Evolutionary conservation across 2,113 vertebrate species (phyloP), one percentile per base, ranked within the genome.

Genomic region (Chlorodrepanis virens): DNA sequence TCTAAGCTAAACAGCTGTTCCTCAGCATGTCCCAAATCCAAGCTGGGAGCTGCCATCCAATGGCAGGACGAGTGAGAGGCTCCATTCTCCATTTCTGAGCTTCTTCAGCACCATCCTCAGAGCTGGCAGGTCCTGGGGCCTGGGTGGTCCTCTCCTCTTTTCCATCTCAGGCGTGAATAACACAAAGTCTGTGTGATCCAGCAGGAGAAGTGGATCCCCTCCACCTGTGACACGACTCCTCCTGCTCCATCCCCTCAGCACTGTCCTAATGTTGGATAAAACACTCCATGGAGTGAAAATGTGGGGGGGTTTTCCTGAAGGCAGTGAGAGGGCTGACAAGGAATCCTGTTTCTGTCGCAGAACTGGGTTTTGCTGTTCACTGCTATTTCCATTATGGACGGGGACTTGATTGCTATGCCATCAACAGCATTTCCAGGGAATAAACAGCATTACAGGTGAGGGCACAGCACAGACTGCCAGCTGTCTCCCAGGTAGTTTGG

Each of bases 21-120:
- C 22, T 77, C 39, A 80, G 28, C 5, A 0, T 3, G 20, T 6
- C 2, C 1, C 22, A 70, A 49, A 70, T 45, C 64, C 68, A n/a
- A 25, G 11, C 50, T 74, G 47, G 50, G 37, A 95, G 27, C 42
- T 80, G 49, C 54, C 20, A 23, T 42, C n/a, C 59, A 45, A 19
- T 0, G 4, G 24, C 1, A 2, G 12, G 14, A 79, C 2, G 68
- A 70, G 16, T 1, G 9, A 78, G 35, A 2, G 1, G 11, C 42
- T 85, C 74, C 10, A 7, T 35, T 72, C 37, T 60, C 57, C 28
- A 3, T n/a, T 68, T 33, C 74, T 14, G 39, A 59, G 33, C 45
- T 54, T 53, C 63, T 67, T 63, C 69, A 56, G 33, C 44, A 17
- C 18, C 39, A 2, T 5, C 47, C 24, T 3, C 23, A 76, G 65